Evolutionary conservation across 2,888 invertebrate genomes (phyloP).

Genomic region (Sphaeridia pumilis): DNA sequence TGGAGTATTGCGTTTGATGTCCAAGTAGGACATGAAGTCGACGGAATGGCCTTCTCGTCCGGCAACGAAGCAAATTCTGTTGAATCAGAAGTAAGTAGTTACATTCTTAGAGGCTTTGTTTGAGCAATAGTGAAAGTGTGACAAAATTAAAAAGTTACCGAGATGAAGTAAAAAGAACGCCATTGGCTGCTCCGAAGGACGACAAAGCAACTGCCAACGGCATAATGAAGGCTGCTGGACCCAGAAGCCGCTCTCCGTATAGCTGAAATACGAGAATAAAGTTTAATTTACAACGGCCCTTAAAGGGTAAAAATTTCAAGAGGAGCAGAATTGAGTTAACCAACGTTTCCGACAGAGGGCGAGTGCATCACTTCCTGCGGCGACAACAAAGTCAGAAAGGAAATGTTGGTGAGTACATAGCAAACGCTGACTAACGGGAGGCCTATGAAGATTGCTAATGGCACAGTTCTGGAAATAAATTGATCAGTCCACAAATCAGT

Average conservation of each 20-base stretch:
- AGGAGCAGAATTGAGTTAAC: slow-evolving; percentile 21
- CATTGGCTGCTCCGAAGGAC: slow-evolving; percentile 67
- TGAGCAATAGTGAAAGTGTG: slow-evolving; percentile 38
- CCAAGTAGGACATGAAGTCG: slow-evolving; percentile 64
- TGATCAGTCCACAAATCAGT: too few relatives aligned
- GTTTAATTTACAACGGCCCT: not conserved
- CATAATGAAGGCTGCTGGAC: slow-evolving; percentile 54
- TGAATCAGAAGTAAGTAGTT: slow-evolving; percentile 17
- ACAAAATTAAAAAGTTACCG: slow-evolving; percentile 9
- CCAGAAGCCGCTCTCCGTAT: slow-evolving; percentile 47
- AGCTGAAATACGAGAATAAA: slow-evolving; percentile 4
- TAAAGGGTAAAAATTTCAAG: not conserved
- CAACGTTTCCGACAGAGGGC: slow-evolving; percentile 65
- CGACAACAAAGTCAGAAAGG: slow-evolving; percentile 71
- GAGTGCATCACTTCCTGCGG: slow-evolving; percentile 60
- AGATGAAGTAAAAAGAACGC: slow-evolving; percentile 41
- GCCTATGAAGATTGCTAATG: slow-evolving; percentile 64
- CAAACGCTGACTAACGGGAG: slow-evolving; percentile 67
- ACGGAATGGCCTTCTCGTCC: slow-evolving; percentile 70
- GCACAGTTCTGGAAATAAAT: slow-evolving; percentile 53
- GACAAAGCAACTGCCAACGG: slow-evolving; percentile 64
- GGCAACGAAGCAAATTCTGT: slow-evolving; percentile 65
- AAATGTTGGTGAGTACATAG: slow-evolving; percentile 74
- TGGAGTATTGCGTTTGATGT: slow-evolving; percentile 60
- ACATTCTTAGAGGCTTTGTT: not conserved